A percentile compares a stretch with the other conserved stretches of the same genome.
Conservation (phyloP, 2,888 invertebrate species). For the Parnassius smintheus region DNA sequence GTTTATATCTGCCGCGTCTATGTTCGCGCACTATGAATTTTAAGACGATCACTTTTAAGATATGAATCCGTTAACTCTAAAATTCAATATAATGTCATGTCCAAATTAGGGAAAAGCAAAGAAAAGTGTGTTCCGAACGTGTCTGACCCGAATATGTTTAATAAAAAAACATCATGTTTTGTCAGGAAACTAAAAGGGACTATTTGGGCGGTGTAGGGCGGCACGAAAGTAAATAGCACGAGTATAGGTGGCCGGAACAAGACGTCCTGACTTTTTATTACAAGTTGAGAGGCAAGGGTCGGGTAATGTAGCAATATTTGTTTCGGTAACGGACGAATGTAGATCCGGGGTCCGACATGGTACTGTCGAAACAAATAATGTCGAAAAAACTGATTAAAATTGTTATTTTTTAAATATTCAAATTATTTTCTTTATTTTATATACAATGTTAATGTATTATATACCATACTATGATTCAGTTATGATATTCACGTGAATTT, state of each 20-base stretch:
- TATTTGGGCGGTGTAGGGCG: conserved; percentile 32
- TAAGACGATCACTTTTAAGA: too few relatives aligned
- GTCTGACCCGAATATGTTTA: not conserved
- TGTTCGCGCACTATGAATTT: too few relatives aligned
- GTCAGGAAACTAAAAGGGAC: conserved; percentile 38
- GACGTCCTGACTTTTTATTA: conserved; percentile 56
- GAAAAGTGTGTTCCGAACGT: not conserved
- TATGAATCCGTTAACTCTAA: too few relatives aligned
- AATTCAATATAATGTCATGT: not conserved
- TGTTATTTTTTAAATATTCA: not conserved
- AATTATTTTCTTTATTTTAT: too few relatives aligned
- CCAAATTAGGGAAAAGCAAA: conserved; percentile 38
- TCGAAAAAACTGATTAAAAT: not conserved
- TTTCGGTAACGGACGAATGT: conserved; percentile 33
- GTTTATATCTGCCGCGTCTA: too few relatives aligned
- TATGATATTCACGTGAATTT: too few relatives aligned
- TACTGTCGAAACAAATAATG: conserved; percentile 7
- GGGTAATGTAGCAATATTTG: conserved; percentile 58
- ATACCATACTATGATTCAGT: too few relatives aligned
- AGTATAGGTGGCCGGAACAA: conserved; percentile 48
- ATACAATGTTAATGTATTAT: too few relatives aligned
- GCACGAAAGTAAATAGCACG: conserved; percentile 42
- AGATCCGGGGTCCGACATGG: conserved; percentile 11
- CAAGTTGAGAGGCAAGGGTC: conserved; percentile 49
- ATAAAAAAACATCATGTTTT: conserved; percentile 35